phyloP scores from a whole-genome alignment of 2,888 invertebrate genomes.

The Villa cingulata region DNA sequence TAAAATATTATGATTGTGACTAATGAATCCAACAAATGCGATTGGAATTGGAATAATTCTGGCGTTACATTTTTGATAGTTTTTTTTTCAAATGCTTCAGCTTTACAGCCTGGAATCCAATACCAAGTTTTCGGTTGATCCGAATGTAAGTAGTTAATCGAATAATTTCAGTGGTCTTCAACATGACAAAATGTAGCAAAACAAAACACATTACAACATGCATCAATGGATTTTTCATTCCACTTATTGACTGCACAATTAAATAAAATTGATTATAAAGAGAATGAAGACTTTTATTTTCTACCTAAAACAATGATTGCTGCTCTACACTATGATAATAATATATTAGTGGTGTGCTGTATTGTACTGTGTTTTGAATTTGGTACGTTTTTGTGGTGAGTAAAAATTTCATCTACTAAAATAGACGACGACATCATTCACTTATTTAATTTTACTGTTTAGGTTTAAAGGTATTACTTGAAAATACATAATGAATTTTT shows the following conservation, averaged over 20 bases:
- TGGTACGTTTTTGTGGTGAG: too few species aligned
- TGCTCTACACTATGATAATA: too few species aligned
- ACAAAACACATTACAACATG: slow-evolving; percentile 99
- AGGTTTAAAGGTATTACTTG: too few species aligned
- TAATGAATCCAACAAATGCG: slow-evolving; percentile 92
- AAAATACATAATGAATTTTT: too few species aligned
- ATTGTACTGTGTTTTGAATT: too few species aligned
- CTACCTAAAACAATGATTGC: too few species aligned
- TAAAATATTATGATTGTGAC: slow-evolving; percentile 93
- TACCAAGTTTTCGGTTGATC: slow-evolving; percentile 96
- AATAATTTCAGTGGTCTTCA: slow-evolving; percentile 99
- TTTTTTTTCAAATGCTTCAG: slow-evolving; percentile 85
- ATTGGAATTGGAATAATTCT: slow-evolving; percentile 88
- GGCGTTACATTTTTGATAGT: slow-evolving; percentile 95
- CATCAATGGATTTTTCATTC: slow-evolving; percentile 99
- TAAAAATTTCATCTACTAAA: too few species aligned
- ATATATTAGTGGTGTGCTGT: too few species aligned
- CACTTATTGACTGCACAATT: slow-evolving; percentile 95
- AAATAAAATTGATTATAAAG: too few species aligned
- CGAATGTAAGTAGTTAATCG: slow-evolving; percentile 99
- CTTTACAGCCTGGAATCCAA: slow-evolving; percentile 86
- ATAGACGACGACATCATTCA: too few species aligned
- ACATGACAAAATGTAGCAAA: slow-evolving; percentile 99
- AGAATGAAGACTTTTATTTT: too few species aligned
- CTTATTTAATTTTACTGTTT: too few species aligned